Percentiles rank a stretch among this genome's conserved stretches.
phyloP scores from a whole-genome alignment of 64 coral and sea anemone genomes.

The Montipora cactus region DNA sequence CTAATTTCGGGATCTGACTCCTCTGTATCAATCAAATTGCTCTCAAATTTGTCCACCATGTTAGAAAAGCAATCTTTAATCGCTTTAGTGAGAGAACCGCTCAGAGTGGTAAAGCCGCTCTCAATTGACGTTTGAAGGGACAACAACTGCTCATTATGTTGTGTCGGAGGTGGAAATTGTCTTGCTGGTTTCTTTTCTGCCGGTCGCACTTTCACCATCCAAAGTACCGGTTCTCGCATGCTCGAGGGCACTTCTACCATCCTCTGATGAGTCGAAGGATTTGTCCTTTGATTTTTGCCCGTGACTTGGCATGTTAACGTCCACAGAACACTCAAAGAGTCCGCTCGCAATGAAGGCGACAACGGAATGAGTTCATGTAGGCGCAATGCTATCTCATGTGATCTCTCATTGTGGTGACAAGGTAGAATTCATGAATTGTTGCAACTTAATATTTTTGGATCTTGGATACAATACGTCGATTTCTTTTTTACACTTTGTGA shows the following conservation, averaged over 20 bases:
- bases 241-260: background rate
- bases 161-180: conserved; percentile 1
- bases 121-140: background rate
- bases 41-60: background rate
- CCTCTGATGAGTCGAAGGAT: background rate
- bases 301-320: too few species aligned
- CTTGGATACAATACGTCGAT: conserved; percentile 56
- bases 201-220: background rate
- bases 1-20: background rate
- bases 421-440: conserved; percentile 2
- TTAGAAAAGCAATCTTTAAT: conserved; percentile 2
- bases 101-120: background rate
- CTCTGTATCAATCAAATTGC: background rate
- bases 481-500: conserved; percentile 55
- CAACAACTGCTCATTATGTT: conserved; percentile 2
- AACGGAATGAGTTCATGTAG: background rate
- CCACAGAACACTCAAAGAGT: background rate
- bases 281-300: background rate
- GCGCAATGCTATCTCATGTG: background rate
- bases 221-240: background rate
- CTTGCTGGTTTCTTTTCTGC: background rate
- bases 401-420: too few species aligned
- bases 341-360: background rate
- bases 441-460: conserved; percentile 65
- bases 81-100: background rate